These are phyloP conservation scores for Lemur catta DNA, from an alignment of 2,797 vertebrate species.

Conservation along the genomic window DNA sequence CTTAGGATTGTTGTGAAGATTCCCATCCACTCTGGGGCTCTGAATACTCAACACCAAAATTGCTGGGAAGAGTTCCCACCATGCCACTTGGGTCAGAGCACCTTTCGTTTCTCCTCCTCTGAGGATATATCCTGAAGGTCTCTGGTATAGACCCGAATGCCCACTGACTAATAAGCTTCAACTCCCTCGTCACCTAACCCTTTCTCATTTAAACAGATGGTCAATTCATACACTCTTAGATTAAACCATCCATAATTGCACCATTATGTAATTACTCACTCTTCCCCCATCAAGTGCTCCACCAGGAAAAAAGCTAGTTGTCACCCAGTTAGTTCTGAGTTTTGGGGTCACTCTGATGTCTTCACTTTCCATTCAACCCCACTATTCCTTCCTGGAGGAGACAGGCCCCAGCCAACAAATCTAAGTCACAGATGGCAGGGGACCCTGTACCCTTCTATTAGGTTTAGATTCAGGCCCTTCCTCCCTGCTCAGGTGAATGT, in stretches of 20 bases:
- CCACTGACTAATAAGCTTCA: neutral
- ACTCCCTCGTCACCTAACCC: neutral
- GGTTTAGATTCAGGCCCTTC: neutral
- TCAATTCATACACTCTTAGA: neutral
- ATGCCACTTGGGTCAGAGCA: neutral
- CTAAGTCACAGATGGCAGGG: neutral
- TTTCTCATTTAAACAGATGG: neutral
- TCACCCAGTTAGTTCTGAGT: conserved; percentile 4
- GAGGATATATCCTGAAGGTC: neutral
- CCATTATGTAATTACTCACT: neutral
- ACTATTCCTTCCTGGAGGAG: neutral
- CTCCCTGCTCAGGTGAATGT: neutral
- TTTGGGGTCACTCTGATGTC: neutral
- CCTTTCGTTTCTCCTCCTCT: neutral
- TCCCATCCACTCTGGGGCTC: neutral
- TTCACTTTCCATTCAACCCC: neutral
- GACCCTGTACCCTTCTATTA: neutral
- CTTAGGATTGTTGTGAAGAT: neutral
- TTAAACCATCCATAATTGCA: neutral
- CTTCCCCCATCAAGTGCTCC: neutral
- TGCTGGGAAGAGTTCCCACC: neutral
- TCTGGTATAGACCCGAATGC: neutral
- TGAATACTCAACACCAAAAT: neutral
- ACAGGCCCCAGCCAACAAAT: neutral
- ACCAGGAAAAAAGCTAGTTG: neutral